Evolutionary conservation across 2,888 invertebrate genomes (phyloP).

Genomic region (Xestobium rufovillosum): DNA sequence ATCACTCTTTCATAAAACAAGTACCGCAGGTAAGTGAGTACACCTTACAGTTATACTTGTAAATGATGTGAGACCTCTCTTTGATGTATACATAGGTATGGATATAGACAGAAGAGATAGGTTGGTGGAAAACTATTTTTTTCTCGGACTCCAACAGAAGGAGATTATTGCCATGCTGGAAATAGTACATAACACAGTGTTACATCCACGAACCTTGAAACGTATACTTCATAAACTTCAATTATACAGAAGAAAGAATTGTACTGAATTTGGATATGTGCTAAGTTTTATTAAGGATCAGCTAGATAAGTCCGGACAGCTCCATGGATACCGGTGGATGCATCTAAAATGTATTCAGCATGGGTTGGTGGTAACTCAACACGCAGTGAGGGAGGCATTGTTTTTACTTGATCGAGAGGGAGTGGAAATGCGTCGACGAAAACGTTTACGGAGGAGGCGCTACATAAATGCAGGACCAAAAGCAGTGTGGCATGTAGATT

Average conservation of each 20-base stretch:
- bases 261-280: conserved; percentile 6
- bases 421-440: background rate
- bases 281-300: conserved; percentile 9
- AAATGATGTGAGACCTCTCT: background rate
- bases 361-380: conserved; percentile 9
- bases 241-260: conserved; percentile 7
- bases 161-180: background rate
- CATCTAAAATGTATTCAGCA: conserved; percentile 13
- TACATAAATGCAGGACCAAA: conserved; percentile 10
- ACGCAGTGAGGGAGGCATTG: conserved; percentile 6
- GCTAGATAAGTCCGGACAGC: conserved; percentile 6
- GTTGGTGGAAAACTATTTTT: conserved; percentile 4
- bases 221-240: background rate
- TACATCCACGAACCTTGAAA: background rate
- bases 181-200: background rate
- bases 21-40: conserved; percentile 2
- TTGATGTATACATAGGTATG: conserved; percentile 1
- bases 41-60: conserved; percentile 1
- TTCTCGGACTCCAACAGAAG: conserved; percentile 2
- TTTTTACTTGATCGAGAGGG: conserved; percentile 5
- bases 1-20: background rate
- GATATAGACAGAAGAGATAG: conserved; percentile 1
- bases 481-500: conserved; percentile 11
- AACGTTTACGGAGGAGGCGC: background rate
- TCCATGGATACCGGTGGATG: conserved; percentile 9